Evolutionary conservation across 2,797 vertebrate species (phyloP).

Genomic region (Gallinago nigripennis): DNA sequence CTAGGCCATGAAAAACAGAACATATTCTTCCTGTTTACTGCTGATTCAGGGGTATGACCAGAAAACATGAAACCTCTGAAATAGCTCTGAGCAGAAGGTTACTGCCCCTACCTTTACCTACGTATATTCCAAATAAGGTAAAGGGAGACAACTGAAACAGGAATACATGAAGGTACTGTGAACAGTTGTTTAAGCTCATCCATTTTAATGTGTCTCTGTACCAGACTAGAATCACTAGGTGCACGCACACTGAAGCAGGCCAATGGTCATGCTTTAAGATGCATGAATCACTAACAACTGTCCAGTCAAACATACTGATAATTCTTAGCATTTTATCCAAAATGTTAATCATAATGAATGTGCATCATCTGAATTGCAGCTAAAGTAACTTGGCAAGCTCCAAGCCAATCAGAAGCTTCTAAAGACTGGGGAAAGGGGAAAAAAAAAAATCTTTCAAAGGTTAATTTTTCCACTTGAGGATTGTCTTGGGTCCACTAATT

Average conservation of each 20-base stretch:
- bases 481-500: not conserved
- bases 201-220: not conserved
- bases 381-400: not conserved
- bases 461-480: not conserved
- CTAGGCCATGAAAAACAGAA: not conserved
- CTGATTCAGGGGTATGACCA: not conserved
- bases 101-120: not conserved
- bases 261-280: not conserved
- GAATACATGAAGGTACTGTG: not conserved
- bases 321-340: not conserved
- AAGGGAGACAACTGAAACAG: not conserved
- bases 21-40: not conserved
- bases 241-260: not conserved
- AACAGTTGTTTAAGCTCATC: not conserved
- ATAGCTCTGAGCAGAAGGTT: not conserved
- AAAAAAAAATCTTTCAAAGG: not conserved
- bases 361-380: not conserved
- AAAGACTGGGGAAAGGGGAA: not conserved
- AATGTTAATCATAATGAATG: not conserved
- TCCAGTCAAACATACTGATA: not conserved
- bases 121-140: not conserved
- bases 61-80: not conserved
- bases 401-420: not conserved
- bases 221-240: not conserved
- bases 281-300: not conserved